phyloP scores from a whole-genome alignment of 2,113 vertebrate species.

The Nycticebus coucang region DNA sequence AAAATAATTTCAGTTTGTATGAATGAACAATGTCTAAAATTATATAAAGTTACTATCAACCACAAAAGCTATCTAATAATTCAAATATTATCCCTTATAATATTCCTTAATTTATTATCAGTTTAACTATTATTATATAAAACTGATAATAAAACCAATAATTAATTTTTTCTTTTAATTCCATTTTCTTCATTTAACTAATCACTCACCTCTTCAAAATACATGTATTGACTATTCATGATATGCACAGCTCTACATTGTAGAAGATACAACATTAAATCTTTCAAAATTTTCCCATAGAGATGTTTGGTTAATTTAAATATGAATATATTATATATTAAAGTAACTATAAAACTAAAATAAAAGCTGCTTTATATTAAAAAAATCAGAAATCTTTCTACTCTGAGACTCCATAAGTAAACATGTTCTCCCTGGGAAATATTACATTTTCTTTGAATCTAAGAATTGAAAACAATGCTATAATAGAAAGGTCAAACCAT shows the following conservation, averaged over 20 bases:
- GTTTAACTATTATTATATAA: background rate
- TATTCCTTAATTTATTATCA: background rate
- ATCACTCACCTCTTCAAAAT: background rate
- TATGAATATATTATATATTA: background rate
- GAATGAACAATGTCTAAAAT: background rate
- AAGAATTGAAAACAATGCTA: background rate
- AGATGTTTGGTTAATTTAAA: conserved; percentile 12
- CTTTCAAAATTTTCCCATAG: background rate
- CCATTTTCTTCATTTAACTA: background rate
- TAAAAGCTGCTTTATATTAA: background rate
- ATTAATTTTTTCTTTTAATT: background rate
- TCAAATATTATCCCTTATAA: background rate
- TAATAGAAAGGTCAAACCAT: background rate
- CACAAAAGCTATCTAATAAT: background rate
- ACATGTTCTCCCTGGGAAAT: background rate
- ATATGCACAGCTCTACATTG: background rate
- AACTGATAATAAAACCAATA: conserved; percentile 3
- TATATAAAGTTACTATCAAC: background rate
- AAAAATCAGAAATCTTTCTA: conserved; percentile 11
- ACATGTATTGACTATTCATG: background rate
- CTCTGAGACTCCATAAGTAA: background rate
- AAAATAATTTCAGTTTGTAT: conserved; percentile 2
- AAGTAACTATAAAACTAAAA: background rate
- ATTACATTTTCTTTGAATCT: background rate
- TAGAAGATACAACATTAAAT: background rate